Base-by-base conservation (phyloP, 2,888 invertebrate genomes). In the Stenurella melanura region DNA sequence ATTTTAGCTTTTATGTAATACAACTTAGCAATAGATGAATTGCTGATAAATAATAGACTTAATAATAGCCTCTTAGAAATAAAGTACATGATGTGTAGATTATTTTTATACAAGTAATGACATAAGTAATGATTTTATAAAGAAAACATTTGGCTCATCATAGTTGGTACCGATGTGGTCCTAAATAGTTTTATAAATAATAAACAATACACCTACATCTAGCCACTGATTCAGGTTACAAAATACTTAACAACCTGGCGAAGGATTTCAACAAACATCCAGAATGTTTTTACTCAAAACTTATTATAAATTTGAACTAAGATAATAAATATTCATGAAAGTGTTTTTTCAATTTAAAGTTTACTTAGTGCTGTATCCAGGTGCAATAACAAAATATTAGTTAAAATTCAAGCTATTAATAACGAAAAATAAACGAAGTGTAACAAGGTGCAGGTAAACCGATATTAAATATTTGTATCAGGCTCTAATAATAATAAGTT, bases 221-320 rank as follows among this genome's bases (percentile, higher is more conserved):
- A 57, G 18, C 17, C 21, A 71, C 42, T n/a, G 58, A 15, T 60
- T 38, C 60, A 71, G 56, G 34, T 71, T 71, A 50, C 30, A 71
- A 58, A 60, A 71, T 50, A 57, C 38, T 64, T 64, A 61, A 61
- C 61, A 30, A 30, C 30, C 61, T 61, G 30, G 26, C 61, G 61
- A 61, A 30, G 61, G 19, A 21, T 58, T 21, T 58, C 19, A 21
- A 19, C 19, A 63, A 63, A 30, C 64, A 60, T 18, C 26, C 1
- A 57, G 21, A 58, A 76, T 78, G 77, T 75, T 79, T 79, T 79
- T 72, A 74, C 78, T 76, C 74, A 73, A 73, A 78, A 80, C 74
- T 73, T 78, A 78, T 75, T 78, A 78, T 80, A 80, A 78, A 80
- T 80, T 72, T 77, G 56, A 73, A 74, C 61, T 78, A 80, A 78